Percentiles rank a stretch among this genome's conserved stretches.
Conservation (phyloP, 1,140 invertebrate species). For the Drosophila aff. region DNA sequence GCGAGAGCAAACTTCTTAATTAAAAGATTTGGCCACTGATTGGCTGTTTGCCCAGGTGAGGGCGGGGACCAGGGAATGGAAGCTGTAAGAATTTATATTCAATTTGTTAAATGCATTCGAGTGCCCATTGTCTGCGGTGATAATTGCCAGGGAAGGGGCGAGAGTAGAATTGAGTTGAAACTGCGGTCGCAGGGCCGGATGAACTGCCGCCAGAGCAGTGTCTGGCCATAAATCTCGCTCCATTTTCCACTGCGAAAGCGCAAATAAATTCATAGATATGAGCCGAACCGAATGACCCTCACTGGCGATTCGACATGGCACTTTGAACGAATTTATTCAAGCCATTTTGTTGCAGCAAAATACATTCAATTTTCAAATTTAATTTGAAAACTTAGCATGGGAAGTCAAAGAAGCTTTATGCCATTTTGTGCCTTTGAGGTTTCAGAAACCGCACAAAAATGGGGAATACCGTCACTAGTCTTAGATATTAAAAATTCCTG, state of each 20-base stretch:
- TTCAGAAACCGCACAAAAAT: neutral
- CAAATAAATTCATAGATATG: conserved; percentile 51
- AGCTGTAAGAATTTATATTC: conserved; percentile 46
- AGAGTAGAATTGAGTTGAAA: neutral
- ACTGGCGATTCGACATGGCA: conserved; percentile 15
- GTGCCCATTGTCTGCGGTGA: conserved; percentile 38
- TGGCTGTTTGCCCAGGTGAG: conserved; percentile 35
- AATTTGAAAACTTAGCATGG: conserved; percentile 6
- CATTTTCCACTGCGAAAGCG: conserved; percentile 33
- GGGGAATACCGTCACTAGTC: neutral
- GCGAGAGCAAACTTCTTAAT: conserved; percentile 59
- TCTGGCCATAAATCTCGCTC: conserved; percentile 35
- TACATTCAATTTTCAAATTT: conserved; percentile 21
- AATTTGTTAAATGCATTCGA: conserved; percentile 63
- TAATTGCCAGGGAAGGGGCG: conserved; percentile 27
- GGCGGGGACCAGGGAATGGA: neutral
- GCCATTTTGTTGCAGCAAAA: conserved; percentile 11
- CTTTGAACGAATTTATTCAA: conserved; percentile 28
- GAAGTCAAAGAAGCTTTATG: neutral
- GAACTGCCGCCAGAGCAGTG: conserved; percentile 16
- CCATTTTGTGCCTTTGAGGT: conserved; percentile 8
- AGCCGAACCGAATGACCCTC: conserved; percentile 24
- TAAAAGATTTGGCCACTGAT: conserved; percentile 65
- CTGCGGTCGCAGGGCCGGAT: conserved; percentile 23
- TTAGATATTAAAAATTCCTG: neutral